phyloP scores from a whole-genome alignment of 2,797 vertebrate genomes.

The Psittacula echo region DNA sequence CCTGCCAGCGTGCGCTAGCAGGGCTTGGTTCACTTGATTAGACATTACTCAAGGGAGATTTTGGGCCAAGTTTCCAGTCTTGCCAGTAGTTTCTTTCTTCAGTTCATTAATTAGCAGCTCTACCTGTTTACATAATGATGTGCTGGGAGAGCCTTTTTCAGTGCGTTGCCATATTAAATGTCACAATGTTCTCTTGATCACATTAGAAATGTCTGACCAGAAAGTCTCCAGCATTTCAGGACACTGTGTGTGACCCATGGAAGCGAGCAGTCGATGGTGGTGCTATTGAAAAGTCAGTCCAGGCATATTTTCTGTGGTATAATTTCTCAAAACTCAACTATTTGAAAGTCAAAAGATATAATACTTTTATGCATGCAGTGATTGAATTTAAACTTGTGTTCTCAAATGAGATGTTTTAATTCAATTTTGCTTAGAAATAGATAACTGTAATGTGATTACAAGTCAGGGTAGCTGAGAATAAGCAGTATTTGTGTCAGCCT shows the following conservation, averaged over 20 bases:
- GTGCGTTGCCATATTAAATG: background rate
- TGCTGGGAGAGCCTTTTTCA: background rate
- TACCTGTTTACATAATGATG: constrained; percentile 35
- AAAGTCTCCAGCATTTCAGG: background rate
- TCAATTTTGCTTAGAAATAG: background rate
- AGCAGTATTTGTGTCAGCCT: rapidly evolving
- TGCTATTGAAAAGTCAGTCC: background rate
- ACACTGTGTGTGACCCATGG: background rate
- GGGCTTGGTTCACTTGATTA: constrained; percentile 8
- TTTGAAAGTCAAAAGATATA: constrained; percentile 32
- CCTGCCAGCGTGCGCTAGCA: background rate
- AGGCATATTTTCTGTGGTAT: background rate
- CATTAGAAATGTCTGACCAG: background rate
- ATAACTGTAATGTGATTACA: background rate
- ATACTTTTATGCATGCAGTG: background rate
- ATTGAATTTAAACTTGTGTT: constrained; percentile 17
- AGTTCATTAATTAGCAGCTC: constrained; percentile 1
- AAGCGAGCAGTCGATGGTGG: background rate
- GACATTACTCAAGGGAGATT: background rate
- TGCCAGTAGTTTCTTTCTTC: constrained; percentile 3
- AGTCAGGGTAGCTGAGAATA: background rate
- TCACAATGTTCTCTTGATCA: background rate
- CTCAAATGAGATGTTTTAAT: constrained; percentile 27
- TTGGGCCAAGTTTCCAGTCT: constrained; percentile 29
- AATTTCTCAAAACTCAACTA: background rate